phyloP scores from a whole-genome alignment of 2,113 vertebrate genomes.

The Zingel zingel region DNA sequence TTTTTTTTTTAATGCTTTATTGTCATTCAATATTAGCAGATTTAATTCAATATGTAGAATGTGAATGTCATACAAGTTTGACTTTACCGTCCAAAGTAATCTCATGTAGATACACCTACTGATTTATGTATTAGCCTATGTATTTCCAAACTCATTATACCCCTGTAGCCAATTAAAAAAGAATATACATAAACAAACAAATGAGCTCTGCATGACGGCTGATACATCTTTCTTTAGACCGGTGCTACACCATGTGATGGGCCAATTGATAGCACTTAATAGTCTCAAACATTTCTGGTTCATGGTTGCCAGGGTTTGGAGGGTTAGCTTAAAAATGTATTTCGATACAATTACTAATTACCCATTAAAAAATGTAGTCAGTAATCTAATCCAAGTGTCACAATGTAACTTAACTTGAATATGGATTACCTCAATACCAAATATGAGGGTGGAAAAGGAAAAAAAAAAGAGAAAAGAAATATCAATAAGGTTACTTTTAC shows the following conservation, averaged over 20 bases:
- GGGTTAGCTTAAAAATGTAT: too few species aligned
- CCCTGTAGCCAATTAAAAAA: conserved; percentile 30
- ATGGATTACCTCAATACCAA: too few species aligned
- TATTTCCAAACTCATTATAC: conserved; percentile 4
- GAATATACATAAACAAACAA: conserved; percentile 37
- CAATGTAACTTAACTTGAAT: too few species aligned
- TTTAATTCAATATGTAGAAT: neutral
- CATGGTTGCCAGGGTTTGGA: too few species aligned
- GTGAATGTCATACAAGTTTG: neutral
- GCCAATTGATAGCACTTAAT: conserved; percentile 17
- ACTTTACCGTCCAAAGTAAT: neutral
- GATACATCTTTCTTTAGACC: neutral
- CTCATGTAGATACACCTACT: neutral
- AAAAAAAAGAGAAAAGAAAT: too few species aligned
- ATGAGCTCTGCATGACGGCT: conserved; percentile 35
- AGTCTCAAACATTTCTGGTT: conserved; percentile 26
- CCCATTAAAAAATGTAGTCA: too few species aligned
- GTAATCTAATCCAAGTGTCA: too few species aligned
- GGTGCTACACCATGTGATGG: conserved; percentile 14
- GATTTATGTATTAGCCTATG: neutral
- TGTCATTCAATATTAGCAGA: neutral
- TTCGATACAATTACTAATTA: too few species aligned
- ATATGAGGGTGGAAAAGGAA: too few species aligned
- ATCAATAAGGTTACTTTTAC: too few species aligned
- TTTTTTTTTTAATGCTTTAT: too few species aligned